phyloP scores from a whole-genome alignment of 2,113 vertebrate species.

The Butorides virescens region DNA sequence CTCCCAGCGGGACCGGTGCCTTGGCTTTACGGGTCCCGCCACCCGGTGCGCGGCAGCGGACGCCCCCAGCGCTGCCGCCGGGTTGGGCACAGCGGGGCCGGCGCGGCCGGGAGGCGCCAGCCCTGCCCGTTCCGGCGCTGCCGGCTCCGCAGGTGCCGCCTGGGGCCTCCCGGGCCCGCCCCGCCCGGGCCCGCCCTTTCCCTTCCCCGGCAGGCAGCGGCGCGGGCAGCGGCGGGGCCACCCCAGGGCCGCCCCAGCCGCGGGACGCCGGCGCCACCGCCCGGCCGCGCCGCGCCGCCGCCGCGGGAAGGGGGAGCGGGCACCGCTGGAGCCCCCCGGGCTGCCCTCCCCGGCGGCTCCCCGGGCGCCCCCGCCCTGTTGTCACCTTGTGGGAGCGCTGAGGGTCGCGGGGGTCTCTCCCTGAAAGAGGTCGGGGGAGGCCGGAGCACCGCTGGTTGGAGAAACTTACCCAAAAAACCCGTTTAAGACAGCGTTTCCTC shows the following conservation, averaged over 20 bases:
- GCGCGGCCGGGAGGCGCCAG: no score
- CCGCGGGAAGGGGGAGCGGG: not conserved
- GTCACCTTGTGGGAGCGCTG: no score
- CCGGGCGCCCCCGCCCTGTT: no score
- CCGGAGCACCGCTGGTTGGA: not conserved
- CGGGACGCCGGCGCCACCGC: conserved; percentile 15
- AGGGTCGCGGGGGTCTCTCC: not conserved
- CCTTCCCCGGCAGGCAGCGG: no score
- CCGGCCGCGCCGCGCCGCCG: not conserved
- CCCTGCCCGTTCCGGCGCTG: not conserved
- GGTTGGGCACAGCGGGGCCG: not conserved
- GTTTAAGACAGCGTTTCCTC: not conserved
- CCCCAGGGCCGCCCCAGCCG: no score
- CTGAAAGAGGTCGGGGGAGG: not conserved
- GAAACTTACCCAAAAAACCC: not conserved
- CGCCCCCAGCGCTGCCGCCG: accelerated
- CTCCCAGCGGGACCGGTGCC: accelerated
- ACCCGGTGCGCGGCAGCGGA: accelerated
- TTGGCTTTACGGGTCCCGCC: accelerated
- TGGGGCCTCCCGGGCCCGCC: no score
- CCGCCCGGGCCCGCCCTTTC: no score
- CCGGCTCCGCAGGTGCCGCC: no score
- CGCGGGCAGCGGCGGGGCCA: no score
- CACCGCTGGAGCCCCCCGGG: no score
- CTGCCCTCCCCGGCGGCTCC: no score